Base-by-base conservation (phyloP, 2,113 vertebrate species). In the Pseudopipra pipra region DNA sequence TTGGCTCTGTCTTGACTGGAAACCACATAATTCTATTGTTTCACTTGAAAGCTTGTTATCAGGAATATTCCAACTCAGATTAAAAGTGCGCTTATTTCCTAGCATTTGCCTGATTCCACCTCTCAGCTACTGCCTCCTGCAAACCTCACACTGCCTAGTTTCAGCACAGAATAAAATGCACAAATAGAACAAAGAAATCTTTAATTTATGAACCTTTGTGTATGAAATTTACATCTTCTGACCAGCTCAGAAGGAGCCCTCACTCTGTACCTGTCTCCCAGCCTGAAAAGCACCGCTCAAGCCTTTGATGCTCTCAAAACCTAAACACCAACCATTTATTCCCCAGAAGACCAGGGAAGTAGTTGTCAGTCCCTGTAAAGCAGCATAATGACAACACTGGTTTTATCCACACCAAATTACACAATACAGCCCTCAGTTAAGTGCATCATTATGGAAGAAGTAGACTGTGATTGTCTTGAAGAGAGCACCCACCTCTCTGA, bases 401-500 rank as follows among this genome's bases (percentile, higher is more conserved):
- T 24, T 84, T 73, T 9, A 25, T 5, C 41, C 46, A 7, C 31
- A 8, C 39, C 73, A 56, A 39, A 65, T 30, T 0, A 11, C 49
- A 33, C 44, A 13, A 3, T 4, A 24, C 74, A 58, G 63, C 68
- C 55, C 39, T 3, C 24, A 12, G n/a, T 17, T 61, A 41, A 37
- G 67, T 0, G 41, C 27, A 41, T 33, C 28, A 0, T 39, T 19
- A 19, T 30, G 20, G 8, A 27, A 70, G 24, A 6, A 66, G 37
- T 3, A 24, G 43, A 5, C 5, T 6, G 1, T 2, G 13, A 43
- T 46, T 10, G 43, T 3, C 51, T 5, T 24, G 44, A 44, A 31
- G 33, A n/a, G 61, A 47, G 30, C 21, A 15, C 0, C 0, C 11
- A 9, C 3, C 24, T 43, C 63, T 35, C 52, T 23, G 75, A 52